phyloP scores from a whole-genome alignment of 1,140 invertebrate species.

The Drosophila bocqueti region DNA sequence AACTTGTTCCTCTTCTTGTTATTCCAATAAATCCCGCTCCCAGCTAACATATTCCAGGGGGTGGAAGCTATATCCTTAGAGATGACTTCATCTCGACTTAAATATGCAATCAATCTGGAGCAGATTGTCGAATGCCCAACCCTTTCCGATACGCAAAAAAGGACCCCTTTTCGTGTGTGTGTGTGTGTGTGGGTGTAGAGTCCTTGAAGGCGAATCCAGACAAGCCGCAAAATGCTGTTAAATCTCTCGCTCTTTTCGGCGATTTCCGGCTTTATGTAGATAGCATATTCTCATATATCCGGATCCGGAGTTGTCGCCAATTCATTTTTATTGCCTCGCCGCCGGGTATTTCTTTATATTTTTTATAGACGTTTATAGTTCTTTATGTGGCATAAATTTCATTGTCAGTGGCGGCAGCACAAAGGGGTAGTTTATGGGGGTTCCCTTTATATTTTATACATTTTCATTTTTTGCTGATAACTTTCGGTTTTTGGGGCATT shows the following conservation, averaged over 20 bases:
- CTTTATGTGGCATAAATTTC: constrained; percentile 75
- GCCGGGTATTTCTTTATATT: constrained; percentile 26
- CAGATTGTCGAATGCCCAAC: constrained; percentile 15
- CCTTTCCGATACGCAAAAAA: constrained; percentile 23
- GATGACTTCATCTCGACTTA: constrained; percentile 37
- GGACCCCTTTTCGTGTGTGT: neutral
- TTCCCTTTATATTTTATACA: too few relatives aligned
- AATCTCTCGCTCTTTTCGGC: constrained; percentile 29
- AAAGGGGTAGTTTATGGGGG: constrained; percentile 69
- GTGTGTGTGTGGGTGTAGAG: neutral
- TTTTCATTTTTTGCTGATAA: constrained; percentile 2
- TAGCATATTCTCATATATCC: constrained; percentile 82
- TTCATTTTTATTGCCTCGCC: constrained; percentile 73
- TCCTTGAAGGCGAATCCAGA: constrained; percentile 18
- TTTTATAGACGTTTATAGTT: constrained; percentile 82
- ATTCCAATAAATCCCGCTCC: neutral
- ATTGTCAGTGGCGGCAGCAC: constrained; percentile 18
- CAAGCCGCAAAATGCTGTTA: constrained; percentile 57
- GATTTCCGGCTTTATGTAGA: constrained; percentile 46
- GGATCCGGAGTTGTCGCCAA: constrained; percentile 78
- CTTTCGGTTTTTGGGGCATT: constrained; percentile 47
- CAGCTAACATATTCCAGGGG: neutral
- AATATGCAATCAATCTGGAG: constrained; percentile 28
- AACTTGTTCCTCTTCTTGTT: neutral
- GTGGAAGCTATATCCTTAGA: neutral